Conservation (phyloP, 2,113 vertebrate species). For the Pholis gunnellus region DNA sequence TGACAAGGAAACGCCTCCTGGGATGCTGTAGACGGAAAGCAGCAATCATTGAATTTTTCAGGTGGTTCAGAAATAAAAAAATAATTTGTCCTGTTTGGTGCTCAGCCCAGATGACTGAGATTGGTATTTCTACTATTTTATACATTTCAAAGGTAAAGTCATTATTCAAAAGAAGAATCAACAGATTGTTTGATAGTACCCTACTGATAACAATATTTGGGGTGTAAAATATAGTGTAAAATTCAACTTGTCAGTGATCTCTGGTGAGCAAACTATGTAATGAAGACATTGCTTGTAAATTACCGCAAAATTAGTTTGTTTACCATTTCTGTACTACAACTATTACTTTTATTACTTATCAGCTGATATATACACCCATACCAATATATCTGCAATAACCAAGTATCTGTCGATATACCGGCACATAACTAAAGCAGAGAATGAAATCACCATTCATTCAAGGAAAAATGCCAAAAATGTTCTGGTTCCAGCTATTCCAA, state of each 20-base stretch:
- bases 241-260: background rate
- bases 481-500: background rate
- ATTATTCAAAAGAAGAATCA: background rate
- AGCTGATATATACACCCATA: no score
- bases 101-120: constrained; percentile 19
- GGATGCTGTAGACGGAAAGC: constrained; percentile 23
- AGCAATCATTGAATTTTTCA: constrained; percentile 21
- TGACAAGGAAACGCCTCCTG: constrained; percentile 35
- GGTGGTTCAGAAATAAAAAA: constrained; percentile 31
- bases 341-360: background rate
- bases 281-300: background rate
- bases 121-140: background rate
- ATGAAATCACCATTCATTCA: background rate
- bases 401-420: background rate
- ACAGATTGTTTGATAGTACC: background rate
- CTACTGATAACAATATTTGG: no score
- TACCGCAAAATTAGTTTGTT: background rate
- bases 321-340: background rate
- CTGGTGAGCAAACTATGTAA: background rate
- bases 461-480: background rate
- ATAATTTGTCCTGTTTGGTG: constrained; percentile 34
- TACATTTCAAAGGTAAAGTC: background rate
- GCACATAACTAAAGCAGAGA: background rate
- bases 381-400: background rate
- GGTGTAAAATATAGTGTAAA: background rate